A percentile compares a stretch with the other conserved stretches of the same genome.
phyloP scores from a whole-genome alignment of 2,888 invertebrate species.

The Operophtera brumata region DNA sequence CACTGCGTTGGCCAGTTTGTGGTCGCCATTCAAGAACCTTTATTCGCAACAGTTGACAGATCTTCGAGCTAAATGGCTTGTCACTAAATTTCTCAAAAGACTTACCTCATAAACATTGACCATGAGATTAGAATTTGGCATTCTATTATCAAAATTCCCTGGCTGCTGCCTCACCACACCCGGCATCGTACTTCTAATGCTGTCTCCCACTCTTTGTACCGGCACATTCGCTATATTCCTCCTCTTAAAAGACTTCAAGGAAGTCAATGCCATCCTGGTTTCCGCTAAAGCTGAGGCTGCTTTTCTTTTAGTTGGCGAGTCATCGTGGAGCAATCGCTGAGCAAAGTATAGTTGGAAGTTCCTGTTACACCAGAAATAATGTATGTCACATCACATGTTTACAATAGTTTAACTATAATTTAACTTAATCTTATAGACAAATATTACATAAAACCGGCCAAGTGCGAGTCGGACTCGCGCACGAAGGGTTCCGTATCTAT shows the following conservation, averaged over 20 bases:
- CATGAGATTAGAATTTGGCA: slow-evolving; percentile 73
- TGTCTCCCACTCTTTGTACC: slow-evolving; percentile 79
- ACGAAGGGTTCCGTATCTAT: too few relatives aligned
- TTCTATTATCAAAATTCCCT: slow-evolving; percentile 56
- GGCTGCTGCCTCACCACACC: slow-evolving; percentile 77
- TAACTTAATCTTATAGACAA: background rate
- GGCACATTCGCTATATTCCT: slow-evolving; percentile 72
- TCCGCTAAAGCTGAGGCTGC: slow-evolving; percentile 83
- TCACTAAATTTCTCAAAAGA: too few relatives aligned
- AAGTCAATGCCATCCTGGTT: slow-evolving; percentile 88
- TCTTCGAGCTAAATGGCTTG: too few relatives aligned
- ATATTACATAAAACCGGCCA: background rate
- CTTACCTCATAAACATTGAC: slow-evolving; percentile 81
- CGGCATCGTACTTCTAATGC: slow-evolving; percentile 73
- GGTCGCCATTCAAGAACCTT: too few relatives aligned
- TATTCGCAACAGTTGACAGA: too few relatives aligned
- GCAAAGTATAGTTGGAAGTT: slow-evolving; percentile 88
- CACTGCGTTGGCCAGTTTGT: too few relatives aligned
- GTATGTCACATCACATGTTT: slow-evolving; percentile 9
- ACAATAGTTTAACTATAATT: background rate
- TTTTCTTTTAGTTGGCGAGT: slow-evolving; percentile 78
- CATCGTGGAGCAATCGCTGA: slow-evolving; percentile 84
- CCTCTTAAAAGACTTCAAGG: slow-evolving; percentile 85
- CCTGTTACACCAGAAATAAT: slow-evolving; percentile 62
- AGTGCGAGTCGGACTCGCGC: too few relatives aligned